phyloP scores from a whole-genome alignment of 2,113 vertebrate species.

The Corythornis cristatus region DNA sequence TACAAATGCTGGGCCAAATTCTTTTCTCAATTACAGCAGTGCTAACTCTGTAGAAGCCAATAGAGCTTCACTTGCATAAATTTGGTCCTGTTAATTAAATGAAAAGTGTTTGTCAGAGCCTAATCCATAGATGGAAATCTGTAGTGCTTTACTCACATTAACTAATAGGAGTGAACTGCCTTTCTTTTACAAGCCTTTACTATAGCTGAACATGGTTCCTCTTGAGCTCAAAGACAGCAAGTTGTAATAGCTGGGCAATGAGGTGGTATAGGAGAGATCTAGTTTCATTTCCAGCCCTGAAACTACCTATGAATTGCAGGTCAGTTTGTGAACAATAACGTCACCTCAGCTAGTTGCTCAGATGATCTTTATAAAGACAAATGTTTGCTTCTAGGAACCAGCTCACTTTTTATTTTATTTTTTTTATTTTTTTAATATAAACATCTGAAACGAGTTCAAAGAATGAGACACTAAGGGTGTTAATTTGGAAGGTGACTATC shows the following conservation, averaged over 20 bases:
- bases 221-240: not conserved
- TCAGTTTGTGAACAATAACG: not conserved
- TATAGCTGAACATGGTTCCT: not conserved
- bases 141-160: not conserved
- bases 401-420: not conserved
- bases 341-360: not conserved
- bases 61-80: constrained; percentile 48
- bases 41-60: constrained; percentile 45
- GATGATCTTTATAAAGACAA: not conserved
- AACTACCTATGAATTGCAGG: not conserved
- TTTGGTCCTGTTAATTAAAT: constrained; percentile 43
- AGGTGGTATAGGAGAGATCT: not conserved
- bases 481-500: not conserved
- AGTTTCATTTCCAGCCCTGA: not conserved
- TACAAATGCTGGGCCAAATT: constrained; percentile 69
- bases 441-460: not conserved
- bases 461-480: not conserved
- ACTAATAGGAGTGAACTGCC: not conserved
- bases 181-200: constrained; percentile 2
- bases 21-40: constrained; percentile 51
- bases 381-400: not conserved
- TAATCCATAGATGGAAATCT: constrained; percentile 29
- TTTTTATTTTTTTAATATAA: not conserved
- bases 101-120: constrained; percentile 50
- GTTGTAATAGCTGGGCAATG: not conserved